A percentile compares a stretch with the other conserved stretches of the same genome.
Evolutionary conservation across 2,113 vertebrate genomes (phyloP).

Genomic region (Nymphicus hollandicus): DNA sequence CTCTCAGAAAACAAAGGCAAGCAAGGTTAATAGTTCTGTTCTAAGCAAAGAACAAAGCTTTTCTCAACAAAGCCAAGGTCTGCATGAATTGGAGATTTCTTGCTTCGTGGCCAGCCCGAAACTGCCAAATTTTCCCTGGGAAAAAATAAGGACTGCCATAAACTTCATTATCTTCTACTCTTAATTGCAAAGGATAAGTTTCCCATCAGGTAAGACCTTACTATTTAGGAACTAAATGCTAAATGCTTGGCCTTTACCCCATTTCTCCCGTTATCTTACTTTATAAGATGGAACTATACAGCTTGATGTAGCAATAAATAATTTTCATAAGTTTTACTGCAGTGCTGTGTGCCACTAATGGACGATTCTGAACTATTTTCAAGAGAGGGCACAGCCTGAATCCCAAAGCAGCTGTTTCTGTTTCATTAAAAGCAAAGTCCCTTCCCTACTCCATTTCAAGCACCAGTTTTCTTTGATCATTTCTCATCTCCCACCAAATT

Average conservation of each 20-base stretch:
- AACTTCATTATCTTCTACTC: conserved; percentile 46
- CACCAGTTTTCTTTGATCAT: not conserved
- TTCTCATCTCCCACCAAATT: conserved; percentile 23
- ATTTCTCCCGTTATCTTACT: not conserved
- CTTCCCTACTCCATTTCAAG: not conserved
- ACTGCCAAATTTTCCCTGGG: not conserved
- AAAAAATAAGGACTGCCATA: conserved; percentile 18
- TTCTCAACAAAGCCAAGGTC: not conserved
- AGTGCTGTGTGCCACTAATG: conserved; percentile 26
- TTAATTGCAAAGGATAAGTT: conserved; percentile 25
- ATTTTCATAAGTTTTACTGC: conserved; percentile 44
- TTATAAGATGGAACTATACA: not conserved
- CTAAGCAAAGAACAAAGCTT: not conserved
- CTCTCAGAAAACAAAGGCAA: not conserved
- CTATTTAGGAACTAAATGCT: conserved; percentile 8
- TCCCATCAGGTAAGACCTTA: not conserved
- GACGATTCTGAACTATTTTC: conserved; percentile 8
- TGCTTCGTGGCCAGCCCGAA: not conserved
- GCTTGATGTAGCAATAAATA: conserved; percentile 49
- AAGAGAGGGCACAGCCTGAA: not conserved
- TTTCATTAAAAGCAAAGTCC: conserved; percentile 31
- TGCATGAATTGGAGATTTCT: not conserved
- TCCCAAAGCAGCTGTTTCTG: not conserved
- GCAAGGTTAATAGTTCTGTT: not conserved
- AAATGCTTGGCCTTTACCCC: conserved; percentile 3